A percentile compares a stretch with the other conserved stretches of the same genome.
Evolutionary conservation across 2,113 vertebrate species (phyloP).

Genomic region (Rhea americana): DNA sequence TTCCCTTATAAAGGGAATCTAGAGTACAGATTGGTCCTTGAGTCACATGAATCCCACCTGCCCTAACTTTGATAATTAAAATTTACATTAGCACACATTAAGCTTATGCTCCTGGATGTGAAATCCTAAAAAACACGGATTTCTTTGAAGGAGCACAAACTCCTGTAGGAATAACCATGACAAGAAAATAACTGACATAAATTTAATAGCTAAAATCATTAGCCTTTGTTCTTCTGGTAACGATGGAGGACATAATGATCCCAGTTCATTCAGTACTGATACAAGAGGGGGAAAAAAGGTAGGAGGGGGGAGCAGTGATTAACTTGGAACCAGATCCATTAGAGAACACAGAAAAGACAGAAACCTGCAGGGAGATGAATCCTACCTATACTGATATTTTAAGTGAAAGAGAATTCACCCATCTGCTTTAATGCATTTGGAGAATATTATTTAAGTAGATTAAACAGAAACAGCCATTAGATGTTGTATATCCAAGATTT

Average conservation of each 20-base stretch:
- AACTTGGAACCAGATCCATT: not conserved
- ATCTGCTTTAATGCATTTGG: not conserved
- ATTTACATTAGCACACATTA: not conserved
- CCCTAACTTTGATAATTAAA: not conserved
- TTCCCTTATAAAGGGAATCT: not conserved
- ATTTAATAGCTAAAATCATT: not conserved
- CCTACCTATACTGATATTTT: not conserved
- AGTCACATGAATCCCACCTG: not conserved
- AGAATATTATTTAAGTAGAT: conserved; percentile 1
- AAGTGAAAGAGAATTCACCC: not conserved
- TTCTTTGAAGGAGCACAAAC: not conserved
- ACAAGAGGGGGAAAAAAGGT: not conserved
- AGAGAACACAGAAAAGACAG: not conserved
- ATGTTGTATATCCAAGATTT: not conserved
- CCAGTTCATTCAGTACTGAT: not conserved
- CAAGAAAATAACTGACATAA: not conserved
- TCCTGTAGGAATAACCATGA: not conserved
- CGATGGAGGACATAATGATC: not conserved
- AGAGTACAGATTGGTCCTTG: not conserved
- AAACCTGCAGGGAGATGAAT: not conserved
- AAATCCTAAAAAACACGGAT: not conserved
- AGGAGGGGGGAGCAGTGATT: not conserved
- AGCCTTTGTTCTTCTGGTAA: not conserved
- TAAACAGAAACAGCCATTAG: not conserved
- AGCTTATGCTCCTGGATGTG: not conserved